Conservation (phyloP, 2,888 invertebrate genomes). For the Aphidoletes aphidimyza region DNA sequence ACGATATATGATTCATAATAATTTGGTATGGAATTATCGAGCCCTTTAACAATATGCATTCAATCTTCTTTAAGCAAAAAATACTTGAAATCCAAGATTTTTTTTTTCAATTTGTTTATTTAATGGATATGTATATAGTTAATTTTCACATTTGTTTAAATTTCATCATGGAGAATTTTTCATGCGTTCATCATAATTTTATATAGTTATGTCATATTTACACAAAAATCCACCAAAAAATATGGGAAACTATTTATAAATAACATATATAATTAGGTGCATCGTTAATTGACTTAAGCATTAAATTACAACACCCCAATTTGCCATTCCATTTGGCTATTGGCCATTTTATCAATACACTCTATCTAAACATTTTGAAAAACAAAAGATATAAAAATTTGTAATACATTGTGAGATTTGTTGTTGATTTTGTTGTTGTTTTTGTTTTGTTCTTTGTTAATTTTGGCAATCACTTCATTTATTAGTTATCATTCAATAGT, state of each 20-base stretch:
- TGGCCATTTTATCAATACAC: background rate
- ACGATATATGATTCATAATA: too few species aligned
- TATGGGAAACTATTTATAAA: background rate
- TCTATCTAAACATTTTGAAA: background rate
- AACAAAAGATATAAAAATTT: background rate
- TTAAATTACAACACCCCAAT: background rate
- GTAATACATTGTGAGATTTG: slow-evolving; percentile 11
- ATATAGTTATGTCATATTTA: slow-evolving; percentile 13
- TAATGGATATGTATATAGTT: too few species aligned
- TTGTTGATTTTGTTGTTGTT: too few species aligned
- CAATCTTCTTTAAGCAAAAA: too few species aligned
- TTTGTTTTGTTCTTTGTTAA: background rate
- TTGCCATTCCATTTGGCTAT: background rate
- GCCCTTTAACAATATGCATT: too few species aligned
- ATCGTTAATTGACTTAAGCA: slow-evolving; percentile 7
- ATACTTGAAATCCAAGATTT: too few species aligned
- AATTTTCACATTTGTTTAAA: too few species aligned
- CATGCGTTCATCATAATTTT: background rate
- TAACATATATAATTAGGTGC: background rate
- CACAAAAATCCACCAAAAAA: background rate
- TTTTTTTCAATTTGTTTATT: too few species aligned
- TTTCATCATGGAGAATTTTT: too few species aligned
- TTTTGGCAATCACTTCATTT: slow-evolving; percentile 10
- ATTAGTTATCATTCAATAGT: slow-evolving; percentile 9
- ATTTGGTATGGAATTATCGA: too few species aligned